These are phyloP conservation scores for Tragelaphus buxtoni DNA, from an alignment of 2,113 vertebrate species.

Conservation along the genomic window DNA sequence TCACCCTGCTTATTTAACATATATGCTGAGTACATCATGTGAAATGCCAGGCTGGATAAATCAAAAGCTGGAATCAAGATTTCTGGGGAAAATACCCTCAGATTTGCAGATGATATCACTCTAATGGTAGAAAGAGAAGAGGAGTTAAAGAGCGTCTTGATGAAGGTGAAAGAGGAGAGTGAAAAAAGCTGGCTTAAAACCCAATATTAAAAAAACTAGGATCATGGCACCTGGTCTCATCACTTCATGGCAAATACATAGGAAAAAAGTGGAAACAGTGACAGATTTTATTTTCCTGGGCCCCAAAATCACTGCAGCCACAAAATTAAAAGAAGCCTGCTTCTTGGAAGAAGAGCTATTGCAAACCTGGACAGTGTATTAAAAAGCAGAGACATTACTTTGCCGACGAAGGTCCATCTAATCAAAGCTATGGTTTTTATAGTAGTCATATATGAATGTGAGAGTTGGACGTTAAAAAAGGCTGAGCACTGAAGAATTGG, in stretches of 20 bases:
- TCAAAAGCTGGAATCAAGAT: neutral
- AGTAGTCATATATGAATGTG: neutral
- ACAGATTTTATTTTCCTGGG: neutral
- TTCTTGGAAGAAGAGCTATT: neutral
- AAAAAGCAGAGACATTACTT: neutral
- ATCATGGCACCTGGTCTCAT: neutral
- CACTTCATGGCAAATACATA: neutral
- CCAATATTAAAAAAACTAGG: neutral
- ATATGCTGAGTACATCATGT: neutral
- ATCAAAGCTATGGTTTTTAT: neutral
- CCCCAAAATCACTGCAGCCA: neutral
- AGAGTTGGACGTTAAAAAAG: neutral
- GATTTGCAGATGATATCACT: neutral
- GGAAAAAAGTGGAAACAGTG: neutral
- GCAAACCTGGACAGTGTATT: neutral
- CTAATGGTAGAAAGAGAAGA: neutral
- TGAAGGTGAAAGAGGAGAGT: neutral
- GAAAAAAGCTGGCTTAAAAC: neutral
- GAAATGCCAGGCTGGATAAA: neutral
- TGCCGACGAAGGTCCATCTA: neutral
- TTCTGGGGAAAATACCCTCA: neutral
- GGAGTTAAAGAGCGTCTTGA: neutral
- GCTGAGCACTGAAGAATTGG: neutral
- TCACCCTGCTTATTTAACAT: neutral
- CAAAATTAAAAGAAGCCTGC: neutral